phyloP scores from a whole-genome alignment of 2,797 vertebrate species.

The Tokudaia tokunoshimensis region DNA sequence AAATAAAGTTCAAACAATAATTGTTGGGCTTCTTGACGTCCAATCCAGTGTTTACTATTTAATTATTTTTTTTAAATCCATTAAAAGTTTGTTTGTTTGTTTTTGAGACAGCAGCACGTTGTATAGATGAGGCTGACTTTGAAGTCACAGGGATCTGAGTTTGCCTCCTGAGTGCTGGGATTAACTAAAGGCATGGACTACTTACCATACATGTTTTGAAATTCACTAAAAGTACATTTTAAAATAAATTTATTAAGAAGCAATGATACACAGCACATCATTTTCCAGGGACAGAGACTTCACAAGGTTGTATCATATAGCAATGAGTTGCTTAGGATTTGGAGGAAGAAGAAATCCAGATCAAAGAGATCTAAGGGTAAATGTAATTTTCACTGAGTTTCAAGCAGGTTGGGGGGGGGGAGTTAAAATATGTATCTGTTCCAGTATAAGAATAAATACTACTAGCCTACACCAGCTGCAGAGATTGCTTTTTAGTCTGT shows the following conservation, averaged over 20 bases:
- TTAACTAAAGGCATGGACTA: neutral
- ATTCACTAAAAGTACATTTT: slow-evolving; percentile 59
- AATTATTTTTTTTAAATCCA: slow-evolving; percentile 57
- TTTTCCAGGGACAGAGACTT: slow-evolving; percentile 66
- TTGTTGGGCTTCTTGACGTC: neutral
- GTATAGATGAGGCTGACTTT: neutral
- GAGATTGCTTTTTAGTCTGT: neutral
- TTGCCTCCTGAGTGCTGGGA: neutral
- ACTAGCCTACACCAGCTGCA: neutral
- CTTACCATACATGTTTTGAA: neutral
- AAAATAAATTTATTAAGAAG: slow-evolving; percentile 53
- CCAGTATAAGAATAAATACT: neutral
- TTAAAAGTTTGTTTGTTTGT: neutral
- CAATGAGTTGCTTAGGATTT: slow-evolving; percentile 44
- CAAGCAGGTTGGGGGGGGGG: neutral
- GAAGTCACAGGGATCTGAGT: neutral
- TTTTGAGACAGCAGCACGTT: neutral
- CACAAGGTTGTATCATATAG: neutral
- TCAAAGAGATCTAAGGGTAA: slow-evolving; percentile 59
- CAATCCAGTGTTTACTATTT: slow-evolving; percentile 35
- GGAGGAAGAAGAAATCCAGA: slow-evolving; percentile 59
- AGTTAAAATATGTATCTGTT: slow-evolving; percentile 28
- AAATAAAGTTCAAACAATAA: slow-evolving; percentile 51
- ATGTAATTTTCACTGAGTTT: slow-evolving; percentile 46
- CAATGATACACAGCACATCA: neutral